Evolutionary conservation across 2,797 vertebrate genomes (phyloP).

Genomic region (Peromyscus attwateri): DNA sequence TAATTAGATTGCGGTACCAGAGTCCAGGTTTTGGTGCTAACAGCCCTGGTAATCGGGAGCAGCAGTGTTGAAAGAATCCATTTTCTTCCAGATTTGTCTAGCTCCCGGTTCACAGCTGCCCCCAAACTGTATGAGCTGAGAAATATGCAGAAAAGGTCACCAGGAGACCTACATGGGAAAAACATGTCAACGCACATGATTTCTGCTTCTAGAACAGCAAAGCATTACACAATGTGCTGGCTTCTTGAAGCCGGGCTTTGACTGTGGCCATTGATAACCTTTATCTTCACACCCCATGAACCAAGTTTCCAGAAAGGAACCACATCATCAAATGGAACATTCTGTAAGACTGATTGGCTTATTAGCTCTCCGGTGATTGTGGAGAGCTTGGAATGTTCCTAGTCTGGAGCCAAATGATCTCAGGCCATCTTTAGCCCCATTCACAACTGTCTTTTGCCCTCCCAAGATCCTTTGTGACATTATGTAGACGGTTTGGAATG

Average conservation of each 20-base stretch:
- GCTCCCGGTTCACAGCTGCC: background rate
- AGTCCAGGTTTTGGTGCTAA: background rate
- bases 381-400: background rate
- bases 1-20: background rate
- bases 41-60: background rate
- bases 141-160: background rate
- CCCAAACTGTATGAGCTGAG: background rate
- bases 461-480: background rate
- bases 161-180: background rate
- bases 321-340: background rate
- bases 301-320: background rate
- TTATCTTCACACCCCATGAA: background rate
- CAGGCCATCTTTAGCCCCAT: background rate
- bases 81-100: background rate
- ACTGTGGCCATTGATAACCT: background rate
- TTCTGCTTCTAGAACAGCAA: constrained; percentile 20
- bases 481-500: background rate
- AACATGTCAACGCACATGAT: background rate
- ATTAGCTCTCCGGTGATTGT: too few relatives aligned
- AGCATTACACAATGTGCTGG: background rate
- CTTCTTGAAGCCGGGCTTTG: background rate
- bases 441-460: background rate
- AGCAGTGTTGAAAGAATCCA: background rate
- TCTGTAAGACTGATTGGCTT: background rate
- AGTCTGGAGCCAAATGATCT: background rate